A percentile compares a stretch with the other conserved stretches of the same genome.
Evolutionary conservation across 2,888 invertebrate species (phyloP).

Genomic region (Agrilus cyanescens): DNA sequence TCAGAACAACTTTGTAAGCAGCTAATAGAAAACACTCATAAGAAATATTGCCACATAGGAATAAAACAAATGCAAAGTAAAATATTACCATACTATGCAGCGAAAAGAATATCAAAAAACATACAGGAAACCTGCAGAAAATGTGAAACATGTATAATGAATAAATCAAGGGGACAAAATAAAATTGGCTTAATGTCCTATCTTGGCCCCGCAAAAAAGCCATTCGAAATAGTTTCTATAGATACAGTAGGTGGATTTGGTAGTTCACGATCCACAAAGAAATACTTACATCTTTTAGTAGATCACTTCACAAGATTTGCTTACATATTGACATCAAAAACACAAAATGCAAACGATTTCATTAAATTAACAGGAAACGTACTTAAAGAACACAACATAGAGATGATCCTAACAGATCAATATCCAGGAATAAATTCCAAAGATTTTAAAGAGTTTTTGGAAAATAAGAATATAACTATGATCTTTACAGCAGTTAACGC

Average conservation of each 20-base stretch:
- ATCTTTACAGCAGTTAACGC: constrained; percentile 3
- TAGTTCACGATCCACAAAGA: constrained; percentile 19
- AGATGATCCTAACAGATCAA: constrained; percentile 1
- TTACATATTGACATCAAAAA: constrained; percentile 19
- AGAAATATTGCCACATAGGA: constrained; percentile 3
- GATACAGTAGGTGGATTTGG: constrained; percentile 23
- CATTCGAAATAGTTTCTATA: too few relatives aligned
- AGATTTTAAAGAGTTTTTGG: too few relatives aligned
- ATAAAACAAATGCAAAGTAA: constrained; percentile 4
- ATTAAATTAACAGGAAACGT: constrained; percentile 18
- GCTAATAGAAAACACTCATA: constrained; percentile 1
- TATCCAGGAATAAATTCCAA: constrained; percentile 5
- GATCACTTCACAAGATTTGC: constrained; percentile 22
- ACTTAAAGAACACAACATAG: constrained; percentile 1
- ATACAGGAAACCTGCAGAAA: constrained; percentile 7
- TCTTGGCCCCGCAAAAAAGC: constrained; percentile 18
- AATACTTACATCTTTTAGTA: constrained; percentile 20
- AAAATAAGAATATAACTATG: neutral
- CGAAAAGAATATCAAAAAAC: constrained; percentile 5
- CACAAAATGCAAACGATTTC: constrained; percentile 20
- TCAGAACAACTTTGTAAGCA: neutral
- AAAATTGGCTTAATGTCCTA: constrained; percentile 21
- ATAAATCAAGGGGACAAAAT: constrained; percentile 19
- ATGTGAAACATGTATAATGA: constrained; percentile 16
- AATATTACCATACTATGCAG: constrained; percentile 4